These are phyloP conservation scores for Polydrusus tereticollis DNA, from an alignment of 2,888 invertebrate genomes.

Conservation along the genomic window DNA sequence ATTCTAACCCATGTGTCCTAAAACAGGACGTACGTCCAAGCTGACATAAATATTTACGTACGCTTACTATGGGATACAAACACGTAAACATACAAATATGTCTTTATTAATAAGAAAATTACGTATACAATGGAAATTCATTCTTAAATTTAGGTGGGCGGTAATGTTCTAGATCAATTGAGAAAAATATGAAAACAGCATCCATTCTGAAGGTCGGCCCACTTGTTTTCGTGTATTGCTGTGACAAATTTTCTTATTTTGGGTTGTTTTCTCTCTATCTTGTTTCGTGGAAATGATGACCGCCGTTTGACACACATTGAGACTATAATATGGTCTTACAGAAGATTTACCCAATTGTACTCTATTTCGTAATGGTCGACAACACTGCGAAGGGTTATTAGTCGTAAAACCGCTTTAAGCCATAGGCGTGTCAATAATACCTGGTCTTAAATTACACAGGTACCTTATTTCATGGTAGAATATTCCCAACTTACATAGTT, in stretches of 20 bases:
- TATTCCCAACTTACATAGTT: too few species aligned
- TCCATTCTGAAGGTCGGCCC: background rate
- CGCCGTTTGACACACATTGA: background rate
- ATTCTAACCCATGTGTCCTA: background rate
- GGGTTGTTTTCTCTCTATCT: background rate
- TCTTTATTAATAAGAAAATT: conserved; percentile 11
- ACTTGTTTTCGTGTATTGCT: background rate
- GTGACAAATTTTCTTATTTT: conserved; percentile 12
- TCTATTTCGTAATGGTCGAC: too few species aligned
- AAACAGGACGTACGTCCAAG: background rate
- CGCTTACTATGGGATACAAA: background rate
- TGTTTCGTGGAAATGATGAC: background rate
- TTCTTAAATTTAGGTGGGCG: background rate
- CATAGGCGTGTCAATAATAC: too few species aligned
- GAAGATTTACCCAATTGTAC: too few species aligned
- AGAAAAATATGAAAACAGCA: conserved; percentile 2
- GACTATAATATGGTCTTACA: too few species aligned
- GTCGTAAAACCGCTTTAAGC: too few species aligned
- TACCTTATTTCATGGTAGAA: too few species aligned
- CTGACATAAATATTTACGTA: background rate
- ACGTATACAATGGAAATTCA: conserved; percentile 15
- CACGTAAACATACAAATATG: background rate
- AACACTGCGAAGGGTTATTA: too few species aligned
- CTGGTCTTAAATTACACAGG: too few species aligned
- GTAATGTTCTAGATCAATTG: conserved; percentile 11